Percentiles rank a stretch among this genome's conserved stretches.
phyloP scores from a whole-genome alignment of 2,888 invertebrate species.

The Strigamia maritima region DNA sequence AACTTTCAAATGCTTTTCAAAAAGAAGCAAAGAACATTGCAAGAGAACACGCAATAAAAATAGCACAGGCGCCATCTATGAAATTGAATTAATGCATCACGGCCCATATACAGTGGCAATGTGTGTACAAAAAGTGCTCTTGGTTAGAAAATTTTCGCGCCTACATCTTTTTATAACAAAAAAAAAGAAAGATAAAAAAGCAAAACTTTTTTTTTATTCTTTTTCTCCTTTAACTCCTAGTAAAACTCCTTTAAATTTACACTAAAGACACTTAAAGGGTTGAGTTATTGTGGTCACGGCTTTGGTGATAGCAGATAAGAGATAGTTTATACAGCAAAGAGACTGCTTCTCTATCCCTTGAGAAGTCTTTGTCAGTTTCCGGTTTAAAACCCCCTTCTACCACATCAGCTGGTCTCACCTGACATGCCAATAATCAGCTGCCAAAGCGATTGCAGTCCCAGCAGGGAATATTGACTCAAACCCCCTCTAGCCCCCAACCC shows the following conservation, averaged over 20 bases:
- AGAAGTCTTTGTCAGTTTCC: slow-evolving; percentile 32
- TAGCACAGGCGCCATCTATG: slow-evolving; percentile 30
- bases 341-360: not conserved
- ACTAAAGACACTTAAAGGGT: slow-evolving; percentile 10
- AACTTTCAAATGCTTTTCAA: not conserved
- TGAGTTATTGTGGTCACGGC: slow-evolving; percentile 30
- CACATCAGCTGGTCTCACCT: slow-evolving; percentile 28
- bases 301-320: slow-evolving; percentile 28
- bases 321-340: slow-evolving; percentile 19
- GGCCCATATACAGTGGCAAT: slow-evolving; percentile 34
- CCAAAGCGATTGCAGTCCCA: slow-evolving; percentile 32
- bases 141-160: not conserved
- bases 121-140: slow-evolving; percentile 22
- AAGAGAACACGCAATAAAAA: slow-evolving; percentile 17
- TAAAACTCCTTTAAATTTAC: slow-evolving; percentile 1
- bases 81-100: slow-evolving; percentile 34
- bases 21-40: slow-evolving; percentile 27
- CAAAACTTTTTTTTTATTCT: not conserved
- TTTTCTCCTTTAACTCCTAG: not conserved
- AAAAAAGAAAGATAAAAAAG: not conserved
- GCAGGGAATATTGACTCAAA: slow-evolving; percentile 28
- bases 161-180: not conserved
- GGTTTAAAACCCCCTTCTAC: not conserved
- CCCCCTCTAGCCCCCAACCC: not conserved
- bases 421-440: slow-evolving; percentile 32